phyloP scores from a whole-genome alignment of 2,797 vertebrate species.

The Sorex maritimensis region DNA sequence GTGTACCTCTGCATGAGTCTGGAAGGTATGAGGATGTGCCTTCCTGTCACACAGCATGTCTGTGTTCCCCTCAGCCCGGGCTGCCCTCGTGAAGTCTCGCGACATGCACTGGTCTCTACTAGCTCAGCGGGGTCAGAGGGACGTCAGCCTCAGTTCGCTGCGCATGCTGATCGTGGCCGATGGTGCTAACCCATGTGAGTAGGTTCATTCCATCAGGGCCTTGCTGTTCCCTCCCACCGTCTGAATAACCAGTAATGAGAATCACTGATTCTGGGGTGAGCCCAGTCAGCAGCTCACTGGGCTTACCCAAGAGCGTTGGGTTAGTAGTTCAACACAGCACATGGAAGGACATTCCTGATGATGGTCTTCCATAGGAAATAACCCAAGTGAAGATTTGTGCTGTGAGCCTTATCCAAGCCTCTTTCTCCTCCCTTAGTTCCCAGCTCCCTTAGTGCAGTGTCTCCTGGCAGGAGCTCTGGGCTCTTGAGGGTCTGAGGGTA shows the following conservation, averaged over 20 bases:
- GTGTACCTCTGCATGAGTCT: neutral
- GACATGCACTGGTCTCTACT: slow-evolving; percentile 99
- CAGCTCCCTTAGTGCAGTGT: neutral
- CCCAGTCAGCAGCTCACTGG: too few species aligned
- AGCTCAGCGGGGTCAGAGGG: slow-evolving; percentile 97
- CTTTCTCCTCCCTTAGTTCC: neutral
- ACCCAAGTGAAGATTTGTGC: too few species aligned
- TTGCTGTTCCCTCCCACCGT: too few species aligned
- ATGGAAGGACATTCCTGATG: too few species aligned
- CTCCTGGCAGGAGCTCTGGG: neutral
- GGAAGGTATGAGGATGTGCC: neutral
- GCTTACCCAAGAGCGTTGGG: too few species aligned
- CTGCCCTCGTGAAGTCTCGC: slow-evolving; percentile 97
- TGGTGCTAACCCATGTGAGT: slow-evolving; percentile 98
- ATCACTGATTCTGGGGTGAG: too few species aligned
- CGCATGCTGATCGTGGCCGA: slow-evolving; percentile 98
- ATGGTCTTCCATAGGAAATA: too few species aligned
- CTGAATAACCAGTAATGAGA: too few species aligned
- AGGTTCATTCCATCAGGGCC: neutral
- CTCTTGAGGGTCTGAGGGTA: neutral
- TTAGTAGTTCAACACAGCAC: too few species aligned
- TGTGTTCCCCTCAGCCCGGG: slow-evolving; percentile 90
- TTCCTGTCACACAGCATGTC: accelerated
- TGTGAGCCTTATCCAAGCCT: too few species aligned
- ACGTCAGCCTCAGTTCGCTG: slow-evolving; percentile 96